Evolutionary conservation across 2,113 vertebrate genomes (phyloP), one percentile per base, ranked within the genome.

Genomic region (Ictidomys tridecemlineatus): DNA sequence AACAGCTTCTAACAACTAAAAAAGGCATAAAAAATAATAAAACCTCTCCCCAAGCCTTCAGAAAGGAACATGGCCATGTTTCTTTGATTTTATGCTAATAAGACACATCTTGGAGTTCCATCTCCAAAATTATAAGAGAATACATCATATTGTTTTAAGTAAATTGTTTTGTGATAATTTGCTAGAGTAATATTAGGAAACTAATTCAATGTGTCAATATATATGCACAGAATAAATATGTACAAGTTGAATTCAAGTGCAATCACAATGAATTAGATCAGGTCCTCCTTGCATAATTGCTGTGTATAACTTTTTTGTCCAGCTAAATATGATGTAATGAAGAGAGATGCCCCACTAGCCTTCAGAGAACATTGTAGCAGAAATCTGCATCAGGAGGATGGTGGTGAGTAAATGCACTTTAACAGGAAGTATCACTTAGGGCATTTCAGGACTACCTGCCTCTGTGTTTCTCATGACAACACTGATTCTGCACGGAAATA

Each of bases 351-450:
- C 13, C 2, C 20, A 4, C 7, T 92, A 79, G 7, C n/a, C 37
- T 8, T 86, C 34, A 78, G 53, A 77, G 10, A 72, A 48, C 14
- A 67, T 28, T 32, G 70, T 51, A 79, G 7, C 83, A 85, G 73
- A 56, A 28, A 77, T 56, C 32, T n/a, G 28, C 16, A 45, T 42
- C 5, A 48, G 5, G 42, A 10, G 63, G 39, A 48, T 26, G n/a
- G 32, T 39, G 32, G 12, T 53, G 24, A 83, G 48, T 10, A 69
- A 65, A 85, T 56, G 39, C 4, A 39, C 12, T 9, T 26, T 28
- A 28, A 51, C 13, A 30, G 14, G 1, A 61, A 0, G 14, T 76
- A 5, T 69, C 8, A 30, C 5, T 28, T 0, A 0, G 24, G 28
- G 8, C 8, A 56, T 22, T 34, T 76, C 13, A 34, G 74, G 11